A percentile compares a stretch with the other conserved stretches of the same genome.
Conservation (phyloP, 2,113 vertebrate species). For the Abramis brama region DNA sequence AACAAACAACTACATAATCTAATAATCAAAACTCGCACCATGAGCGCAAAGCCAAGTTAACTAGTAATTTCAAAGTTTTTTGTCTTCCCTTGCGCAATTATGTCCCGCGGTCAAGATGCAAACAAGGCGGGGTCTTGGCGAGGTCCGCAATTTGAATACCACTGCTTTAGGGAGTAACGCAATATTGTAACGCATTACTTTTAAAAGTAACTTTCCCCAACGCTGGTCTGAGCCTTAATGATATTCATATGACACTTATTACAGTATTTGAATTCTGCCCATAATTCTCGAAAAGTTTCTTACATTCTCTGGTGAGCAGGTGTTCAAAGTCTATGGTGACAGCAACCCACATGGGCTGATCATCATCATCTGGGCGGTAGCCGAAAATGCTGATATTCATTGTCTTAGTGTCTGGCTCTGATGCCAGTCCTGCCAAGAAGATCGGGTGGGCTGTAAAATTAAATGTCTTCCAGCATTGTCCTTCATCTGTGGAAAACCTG, state of each 20-base stretch:
- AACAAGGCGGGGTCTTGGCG: no score
- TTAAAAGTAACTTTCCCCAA: no score
- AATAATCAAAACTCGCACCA: no score
- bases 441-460: conserved; percentile 80
- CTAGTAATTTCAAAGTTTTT: no score
- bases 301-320: conserved; percentile 78
- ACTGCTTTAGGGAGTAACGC: no score
- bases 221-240: background rate
- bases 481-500: conserved; percentile 83
- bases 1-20: no score
- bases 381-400: conserved; percentile 82
- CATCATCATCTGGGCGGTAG: conserved; percentile 74
- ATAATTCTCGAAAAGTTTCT: conserved; percentile 52
- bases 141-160: no score
- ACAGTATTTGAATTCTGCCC: background rate
- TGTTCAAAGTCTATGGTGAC: conserved; percentile 82
- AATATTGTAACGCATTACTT: no score
- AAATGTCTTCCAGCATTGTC: conserved; percentile 79
- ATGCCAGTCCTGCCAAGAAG: conserved; percentile 77
- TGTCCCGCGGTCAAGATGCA: no score
- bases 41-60: no score
- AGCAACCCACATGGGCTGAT: conserved; percentile 78
- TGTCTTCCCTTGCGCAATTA: no score
- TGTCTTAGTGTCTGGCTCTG: conserved; percentile 78
- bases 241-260: background rate